These are phyloP conservation scores for Leptodactylus fallax DNA, from an alignment of 2,797 vertebrate species.

Conservation along the genomic window DNA sequence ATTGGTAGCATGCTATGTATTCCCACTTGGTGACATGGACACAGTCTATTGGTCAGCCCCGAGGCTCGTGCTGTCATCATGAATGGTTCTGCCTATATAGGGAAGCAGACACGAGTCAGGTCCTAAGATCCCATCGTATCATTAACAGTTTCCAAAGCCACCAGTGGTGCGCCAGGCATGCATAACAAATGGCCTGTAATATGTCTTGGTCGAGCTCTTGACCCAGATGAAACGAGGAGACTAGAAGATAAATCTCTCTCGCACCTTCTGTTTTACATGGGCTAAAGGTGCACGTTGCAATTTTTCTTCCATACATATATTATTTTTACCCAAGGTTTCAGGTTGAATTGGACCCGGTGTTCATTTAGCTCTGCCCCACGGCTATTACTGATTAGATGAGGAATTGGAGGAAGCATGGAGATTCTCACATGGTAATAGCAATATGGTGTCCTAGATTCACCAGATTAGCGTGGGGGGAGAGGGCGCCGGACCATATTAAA, in stretches of 20 bases:
- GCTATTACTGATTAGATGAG: conserved; percentile 54
- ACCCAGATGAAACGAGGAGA: conserved; percentile 43
- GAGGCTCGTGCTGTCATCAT: conserved; percentile 55
- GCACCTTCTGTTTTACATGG: conserved; percentile 25
- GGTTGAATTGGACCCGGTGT: conserved; percentile 31
- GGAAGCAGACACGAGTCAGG: conserved; percentile 39
- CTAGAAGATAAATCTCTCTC: conserved; percentile 48
- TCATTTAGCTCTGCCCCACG: conserved; percentile 20
- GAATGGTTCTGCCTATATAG: conserved; percentile 47
- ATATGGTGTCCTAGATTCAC: conserved; percentile 33
- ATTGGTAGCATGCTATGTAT: conserved; percentile 63
- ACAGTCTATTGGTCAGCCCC: conserved; percentile 61
- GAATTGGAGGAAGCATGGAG: conserved; percentile 25
- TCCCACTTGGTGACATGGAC: conserved; percentile 55
- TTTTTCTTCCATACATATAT: conserved; percentile 25
- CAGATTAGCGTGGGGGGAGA: not conserved
- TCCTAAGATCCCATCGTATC: conserved; percentile 24
- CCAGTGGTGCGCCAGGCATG: conserved; percentile 8
- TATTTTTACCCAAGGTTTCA: conserved; percentile 23
- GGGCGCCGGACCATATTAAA: too few relatives aligned
- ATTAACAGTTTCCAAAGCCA: conserved; percentile 31
- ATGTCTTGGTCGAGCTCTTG: conserved; percentile 37
- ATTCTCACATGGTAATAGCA: conserved; percentile 2
- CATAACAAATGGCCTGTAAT: conserved; percentile 53
- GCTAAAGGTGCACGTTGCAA: conserved; percentile 39